Percentiles rank a stretch among this genome's conserved stretches.
Evolutionary conservation across 2,797 vertebrate species (phyloP).

Genomic region (Podargus strigoides): DNA sequence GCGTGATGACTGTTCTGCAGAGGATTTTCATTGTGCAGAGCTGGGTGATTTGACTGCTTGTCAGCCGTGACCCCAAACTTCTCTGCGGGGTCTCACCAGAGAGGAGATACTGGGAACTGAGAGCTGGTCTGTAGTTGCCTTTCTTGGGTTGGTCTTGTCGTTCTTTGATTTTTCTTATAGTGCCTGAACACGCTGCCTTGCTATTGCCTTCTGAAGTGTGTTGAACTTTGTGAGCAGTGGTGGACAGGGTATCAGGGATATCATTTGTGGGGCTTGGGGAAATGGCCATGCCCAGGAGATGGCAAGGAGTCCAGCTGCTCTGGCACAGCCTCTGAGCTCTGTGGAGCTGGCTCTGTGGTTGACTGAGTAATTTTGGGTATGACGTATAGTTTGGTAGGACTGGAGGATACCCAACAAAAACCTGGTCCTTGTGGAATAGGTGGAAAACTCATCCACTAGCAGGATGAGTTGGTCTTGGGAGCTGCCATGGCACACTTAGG

Average conservation of each 20-base stretch:
- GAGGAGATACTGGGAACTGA: neutral
- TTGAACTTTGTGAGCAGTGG: accelerated
- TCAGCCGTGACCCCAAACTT: neutral
- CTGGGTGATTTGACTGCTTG: neutral
- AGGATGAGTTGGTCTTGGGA: neutral
- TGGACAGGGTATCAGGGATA: neutral
- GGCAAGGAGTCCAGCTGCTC: neutral
- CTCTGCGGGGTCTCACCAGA: neutral
- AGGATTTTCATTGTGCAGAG: neutral
- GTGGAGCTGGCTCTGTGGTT: neutral
- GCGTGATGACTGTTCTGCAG: neutral
- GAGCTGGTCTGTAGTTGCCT: neutral
- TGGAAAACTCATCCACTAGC: neutral
- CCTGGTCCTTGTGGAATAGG: neutral
- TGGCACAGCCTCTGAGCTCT: neutral
- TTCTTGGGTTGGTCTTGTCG: neutral
- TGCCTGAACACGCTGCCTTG: neutral
- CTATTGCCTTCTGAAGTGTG: neutral
- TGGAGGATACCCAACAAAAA: neutral
- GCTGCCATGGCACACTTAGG: neutral
- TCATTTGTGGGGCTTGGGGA: neutral
- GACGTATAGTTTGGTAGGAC: neutral
- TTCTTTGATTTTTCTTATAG: neutral
- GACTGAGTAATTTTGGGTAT: neutral
- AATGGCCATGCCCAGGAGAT: neutral